Evolutionary conservation across 2,888 invertebrate genomes (phyloP), one percentile per base, ranked within the genome.

Genomic region (Dendrolimus houi): DNA sequence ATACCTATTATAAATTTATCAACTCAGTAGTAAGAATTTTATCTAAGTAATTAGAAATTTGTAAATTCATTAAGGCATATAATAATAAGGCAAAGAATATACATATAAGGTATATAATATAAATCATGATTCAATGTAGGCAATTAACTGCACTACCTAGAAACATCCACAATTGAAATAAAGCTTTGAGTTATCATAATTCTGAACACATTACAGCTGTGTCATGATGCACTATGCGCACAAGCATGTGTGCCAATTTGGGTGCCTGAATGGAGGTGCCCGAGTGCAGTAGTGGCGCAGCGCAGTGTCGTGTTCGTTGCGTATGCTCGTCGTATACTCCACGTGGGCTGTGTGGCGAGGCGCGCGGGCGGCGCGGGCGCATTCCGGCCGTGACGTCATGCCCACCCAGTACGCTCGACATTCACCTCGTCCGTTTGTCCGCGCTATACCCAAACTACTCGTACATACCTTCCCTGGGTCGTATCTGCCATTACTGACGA

Each of bases 321-420:
- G 84, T 84, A 84, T 78, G 76, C 72, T 78, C 47, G 47, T 29
- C 29, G 29, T 29, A 29, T 47, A 47, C 47, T 29, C 79, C 86
- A 87, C 86, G 88, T 85, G 81, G 81, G 77, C 64, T 69, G 76
- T 57, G 69, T 62, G 65, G 61, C 29, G 60, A 62, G 66, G 63
- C 59, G 58, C 60, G 71, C 70, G 73, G 70, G 81, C 68, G 73
- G 79, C 78, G 82, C 81, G 77, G 82, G 81, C 87, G 81, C 89
- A 90, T 90, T 90, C 89, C 87, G 83, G 69, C 77, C 80, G 85
- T 90, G 90, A 90, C 90, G 90, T 90, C 90, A 90, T 83, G 90
- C 78, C 89, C 90, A 89, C 90, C 90, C 90, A 90, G 81, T 67
- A 82, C 82, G 87, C 77, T 72, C 83, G 84, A 82, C 86, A 83